These are phyloP conservation scores for Aurelia sp. DNA, from an alignment of 30 jellyfish, hydroid and myxozoan species.

Conservation along the genomic window DNA sequence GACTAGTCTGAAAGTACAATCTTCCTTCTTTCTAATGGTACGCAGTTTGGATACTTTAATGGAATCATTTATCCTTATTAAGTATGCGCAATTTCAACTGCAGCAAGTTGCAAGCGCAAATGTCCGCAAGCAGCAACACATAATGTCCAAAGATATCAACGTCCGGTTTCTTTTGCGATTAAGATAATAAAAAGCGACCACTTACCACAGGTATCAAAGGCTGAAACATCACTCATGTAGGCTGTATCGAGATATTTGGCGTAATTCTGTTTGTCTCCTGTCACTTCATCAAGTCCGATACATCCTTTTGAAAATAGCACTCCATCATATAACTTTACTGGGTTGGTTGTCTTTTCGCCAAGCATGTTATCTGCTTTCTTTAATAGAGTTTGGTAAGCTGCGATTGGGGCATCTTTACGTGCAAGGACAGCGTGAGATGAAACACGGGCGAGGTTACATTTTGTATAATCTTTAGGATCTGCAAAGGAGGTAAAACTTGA, in stretches of 20 bases:
- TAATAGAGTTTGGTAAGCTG: slow-evolving; percentile 5
- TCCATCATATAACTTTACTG: slow-evolving; percentile 34
- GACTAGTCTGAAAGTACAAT: no score
- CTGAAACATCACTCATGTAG: slow-evolving; percentile 36
- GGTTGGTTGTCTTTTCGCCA: background rate
- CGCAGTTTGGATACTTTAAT: no score
- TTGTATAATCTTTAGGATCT: slow-evolving; percentile 35
- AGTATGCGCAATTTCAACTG: no score
- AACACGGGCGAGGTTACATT: slow-evolving; percentile 61
- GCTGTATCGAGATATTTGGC: slow-evolving; percentile 36
- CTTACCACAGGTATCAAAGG: slow-evolving; percentile 30
- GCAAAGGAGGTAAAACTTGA: background rate
- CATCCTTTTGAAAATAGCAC: slow-evolving; percentile 24
- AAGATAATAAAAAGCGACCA: background rate
- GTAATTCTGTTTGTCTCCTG: slow-evolving; percentile 25
- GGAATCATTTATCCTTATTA: no score
- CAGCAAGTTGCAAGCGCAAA: no score
- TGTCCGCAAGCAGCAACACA: no score
- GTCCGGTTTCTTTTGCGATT: no score
- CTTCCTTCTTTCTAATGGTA: no score
- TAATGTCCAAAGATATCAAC: no score
- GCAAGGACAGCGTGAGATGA: slow-evolving; percentile 50
- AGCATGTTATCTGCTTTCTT: slow-evolving; percentile 9
- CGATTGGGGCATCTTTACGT: slow-evolving; percentile 38
- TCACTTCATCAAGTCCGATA: slow-evolving; percentile 9